A percentile compares a stretch with the other conserved stretches of the same genome.
These are phyloP conservation scores for Cataglyphis rosenhaueri DNA, from an alignment of 2,888 invertebrate species.

Conservation along the genomic window DNA sequence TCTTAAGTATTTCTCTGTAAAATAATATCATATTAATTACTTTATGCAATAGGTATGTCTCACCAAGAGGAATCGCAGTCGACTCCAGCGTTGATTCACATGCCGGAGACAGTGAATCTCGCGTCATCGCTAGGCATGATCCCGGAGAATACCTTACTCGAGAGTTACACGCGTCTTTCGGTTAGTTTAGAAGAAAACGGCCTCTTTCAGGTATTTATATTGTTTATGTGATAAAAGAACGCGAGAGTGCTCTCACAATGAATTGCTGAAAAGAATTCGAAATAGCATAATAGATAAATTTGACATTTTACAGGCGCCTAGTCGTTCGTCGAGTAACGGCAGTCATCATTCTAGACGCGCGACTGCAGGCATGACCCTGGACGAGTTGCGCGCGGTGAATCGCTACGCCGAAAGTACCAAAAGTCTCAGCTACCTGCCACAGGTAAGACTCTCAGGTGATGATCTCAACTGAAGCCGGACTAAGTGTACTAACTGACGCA, in stretches of 20 bases:
- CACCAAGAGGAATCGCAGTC: conserved; percentile 96
- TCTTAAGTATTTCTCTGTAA: neutral
- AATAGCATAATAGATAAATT: neutral
- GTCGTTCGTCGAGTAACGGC: conserved; percentile 90
- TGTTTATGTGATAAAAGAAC: neutral
- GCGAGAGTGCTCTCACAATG: neutral
- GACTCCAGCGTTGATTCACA: conserved; percentile 93
- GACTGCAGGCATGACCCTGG: conserved; percentile 91
- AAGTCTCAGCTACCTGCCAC: conserved; percentile 95
- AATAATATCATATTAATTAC: conserved; percentile 14
- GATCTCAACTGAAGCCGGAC: neutral
- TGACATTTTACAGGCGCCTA: conserved; percentile 81
- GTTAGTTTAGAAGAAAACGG: conserved; percentile 95
- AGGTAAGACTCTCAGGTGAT: conserved; percentile 87
- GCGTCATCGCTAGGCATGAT: conserved; percentile 92
- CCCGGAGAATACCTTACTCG: conserved; percentile 94
- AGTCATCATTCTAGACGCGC: conserved; percentile 90
- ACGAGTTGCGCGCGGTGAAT: conserved; percentile 94
- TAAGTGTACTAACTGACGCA: conserved; percentile 78
- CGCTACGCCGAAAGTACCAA: conserved; percentile 96
- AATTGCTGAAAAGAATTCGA: neutral
- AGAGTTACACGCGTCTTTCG: conserved; percentile 94
- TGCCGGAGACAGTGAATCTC: conserved; percentile 87
- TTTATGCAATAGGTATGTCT: conserved; percentile 88
- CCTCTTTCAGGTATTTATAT: conserved; percentile 88